phyloP scores from a whole-genome alignment of 1,140 invertebrate species.

The Venustaconcha ellipsiformis region DNA sequence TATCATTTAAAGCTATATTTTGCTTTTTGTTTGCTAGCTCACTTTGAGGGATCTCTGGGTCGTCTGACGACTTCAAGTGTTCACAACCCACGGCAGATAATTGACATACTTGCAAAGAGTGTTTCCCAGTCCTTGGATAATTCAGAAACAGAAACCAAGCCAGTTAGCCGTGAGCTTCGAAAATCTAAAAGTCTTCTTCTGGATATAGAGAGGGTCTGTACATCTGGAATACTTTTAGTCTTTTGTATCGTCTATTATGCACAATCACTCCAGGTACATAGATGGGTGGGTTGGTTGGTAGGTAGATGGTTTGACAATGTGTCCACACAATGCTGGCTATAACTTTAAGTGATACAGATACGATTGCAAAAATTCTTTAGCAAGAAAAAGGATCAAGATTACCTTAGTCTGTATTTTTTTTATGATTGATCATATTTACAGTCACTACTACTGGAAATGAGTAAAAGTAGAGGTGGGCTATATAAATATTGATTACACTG shows the following conservation, averaged over 20 bases:
- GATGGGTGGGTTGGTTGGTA: background rate
- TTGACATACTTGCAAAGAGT: slow-evolving; percentile 80
- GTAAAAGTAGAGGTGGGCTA: background rate
- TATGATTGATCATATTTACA: background rate
- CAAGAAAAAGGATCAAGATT: background rate
- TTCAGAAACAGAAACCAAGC: slow-evolving; percentile 59
- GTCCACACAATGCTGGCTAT: too few species aligned
- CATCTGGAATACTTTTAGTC: too few species aligned
- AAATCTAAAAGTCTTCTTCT: slow-evolving; percentile 83
- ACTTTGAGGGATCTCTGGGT: slow-evolving; percentile 93
- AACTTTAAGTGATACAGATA: background rate
- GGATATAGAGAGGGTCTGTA: slow-evolving; percentile 80
- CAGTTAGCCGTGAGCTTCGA: slow-evolving; percentile 67
- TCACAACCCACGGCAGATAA: slow-evolving; percentile 92
- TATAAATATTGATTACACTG: too few species aligned
- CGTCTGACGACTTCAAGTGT: slow-evolving; percentile 76
- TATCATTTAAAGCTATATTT: background rate
- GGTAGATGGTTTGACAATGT: background rate
- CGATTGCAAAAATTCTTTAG: too few species aligned
- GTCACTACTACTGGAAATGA: background rate
- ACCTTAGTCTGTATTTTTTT: background rate
- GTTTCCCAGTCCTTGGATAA: slow-evolving; percentile 51
- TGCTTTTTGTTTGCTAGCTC: slow-evolving; percentile 73
- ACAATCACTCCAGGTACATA: slow-evolving; percentile 12
- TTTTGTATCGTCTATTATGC: too few species aligned